Conservation (phyloP, 2,797 vertebrate species). For the Avahi laniger region DNA sequence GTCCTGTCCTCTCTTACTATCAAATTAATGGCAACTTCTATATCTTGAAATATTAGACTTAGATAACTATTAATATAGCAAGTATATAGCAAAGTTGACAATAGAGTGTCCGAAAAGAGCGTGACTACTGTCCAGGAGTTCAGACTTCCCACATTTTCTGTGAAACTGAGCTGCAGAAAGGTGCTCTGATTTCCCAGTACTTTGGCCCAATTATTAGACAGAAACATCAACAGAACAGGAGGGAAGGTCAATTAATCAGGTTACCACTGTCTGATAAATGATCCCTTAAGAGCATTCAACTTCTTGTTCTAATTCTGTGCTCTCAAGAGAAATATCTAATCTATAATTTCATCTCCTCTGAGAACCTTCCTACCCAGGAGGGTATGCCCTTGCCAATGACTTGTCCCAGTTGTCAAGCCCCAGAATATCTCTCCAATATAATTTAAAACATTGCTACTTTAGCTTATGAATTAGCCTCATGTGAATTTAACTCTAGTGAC, state of each 20-base stretch:
- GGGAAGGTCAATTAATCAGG: constrained; percentile 76
- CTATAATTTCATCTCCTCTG: constrained; percentile 67
- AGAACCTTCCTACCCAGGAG: constrained; percentile 64
- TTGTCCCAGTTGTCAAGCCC: constrained; percentile 68
- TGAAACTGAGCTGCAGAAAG: neutral
- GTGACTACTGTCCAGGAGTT: too few species aligned
- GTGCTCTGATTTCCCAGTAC: constrained; percentile 1
- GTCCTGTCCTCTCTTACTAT: neutral
- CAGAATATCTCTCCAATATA: constrained; percentile 34
- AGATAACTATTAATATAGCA: neutral
- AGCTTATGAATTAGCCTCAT: constrained; percentile 46
- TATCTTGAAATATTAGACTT: neutral
- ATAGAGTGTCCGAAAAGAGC: neutral
- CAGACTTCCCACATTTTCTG: neutral
- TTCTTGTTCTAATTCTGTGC: constrained; percentile 74
- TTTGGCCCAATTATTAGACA: constrained; percentile 66
- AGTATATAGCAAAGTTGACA: neutral
- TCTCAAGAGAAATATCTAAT: constrained; percentile 70
- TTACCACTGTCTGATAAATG: constrained; percentile 71
- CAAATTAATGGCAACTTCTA: neutral
- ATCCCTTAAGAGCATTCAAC: constrained; percentile 65
- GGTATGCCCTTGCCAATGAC: constrained; percentile 66
- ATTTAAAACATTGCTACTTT: constrained; percentile 37
- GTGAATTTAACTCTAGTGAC: constrained; percentile 54
- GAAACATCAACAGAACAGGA: constrained; percentile 63